Percentiles rank a stretch among this genome's conserved stretches.
These are phyloP conservation scores for Selenia dentaria DNA, from an alignment of 2,888 invertebrate genomes.

Conservation along the genomic window DNA sequence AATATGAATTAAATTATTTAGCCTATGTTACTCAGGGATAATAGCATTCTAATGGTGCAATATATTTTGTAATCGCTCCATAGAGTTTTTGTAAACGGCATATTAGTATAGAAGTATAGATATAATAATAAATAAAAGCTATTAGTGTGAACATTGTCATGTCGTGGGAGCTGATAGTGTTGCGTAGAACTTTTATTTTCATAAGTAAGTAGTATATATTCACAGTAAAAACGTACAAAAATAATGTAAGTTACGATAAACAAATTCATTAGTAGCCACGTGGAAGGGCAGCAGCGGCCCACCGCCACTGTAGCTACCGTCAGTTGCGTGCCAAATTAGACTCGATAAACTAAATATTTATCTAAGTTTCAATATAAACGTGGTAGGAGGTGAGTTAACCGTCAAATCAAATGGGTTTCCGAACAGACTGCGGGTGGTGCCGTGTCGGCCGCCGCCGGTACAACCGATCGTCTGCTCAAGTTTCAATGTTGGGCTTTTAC, in stretches of 20 bases:
- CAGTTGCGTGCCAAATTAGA: conserved; percentile 80
- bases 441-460: conserved; percentile 2
- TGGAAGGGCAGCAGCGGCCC: conserved; percentile 49
- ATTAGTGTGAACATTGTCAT: too few species aligned
- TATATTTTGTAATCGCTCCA: too few species aligned
- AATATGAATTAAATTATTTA: too few species aligned
- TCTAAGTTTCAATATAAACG: conserved; percentile 82
- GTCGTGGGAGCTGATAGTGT: too few species aligned
- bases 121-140: too few species aligned
- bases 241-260: conserved; percentile 16
- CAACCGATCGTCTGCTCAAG: conserved; percentile 47
- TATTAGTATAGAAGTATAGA: too few species aligned
- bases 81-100: too few species aligned
- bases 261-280: conserved; percentile 17
- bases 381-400: conserved; percentile 80
- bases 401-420: conserved; percentile 80
- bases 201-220: too few species aligned
- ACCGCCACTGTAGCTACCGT: conserved; percentile 50
- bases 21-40: too few species aligned
- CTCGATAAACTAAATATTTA: conserved; percentile 82
- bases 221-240: too few species aligned
- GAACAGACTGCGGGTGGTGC: conserved; percentile 72
- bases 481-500: conserved; percentile 53
- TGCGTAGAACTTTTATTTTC: too few species aligned
- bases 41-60: too few species aligned